These are phyloP conservation scores for Phortica variegata DNA, from an alignment of 1,140 invertebrate genomes.

Conservation along the genomic window DNA sequence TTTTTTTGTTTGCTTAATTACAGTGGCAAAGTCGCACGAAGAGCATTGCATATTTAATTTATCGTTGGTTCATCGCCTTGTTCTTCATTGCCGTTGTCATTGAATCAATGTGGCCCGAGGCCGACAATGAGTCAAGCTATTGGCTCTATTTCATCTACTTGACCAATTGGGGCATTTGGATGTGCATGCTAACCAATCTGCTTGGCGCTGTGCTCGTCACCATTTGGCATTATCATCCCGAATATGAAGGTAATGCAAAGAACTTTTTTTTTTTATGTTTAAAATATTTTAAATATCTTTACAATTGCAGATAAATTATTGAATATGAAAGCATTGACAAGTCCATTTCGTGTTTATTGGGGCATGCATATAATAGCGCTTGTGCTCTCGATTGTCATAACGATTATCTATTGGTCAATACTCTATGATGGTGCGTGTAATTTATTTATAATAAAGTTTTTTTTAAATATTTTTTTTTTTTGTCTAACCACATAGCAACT, in stretches of 20 bases:
- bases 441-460: background rate
- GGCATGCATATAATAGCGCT: conserved; percentile 61
- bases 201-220: conserved; percentile 45
- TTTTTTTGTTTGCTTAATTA: conserved; percentile 22
- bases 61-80: conserved; percentile 62
- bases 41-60: conserved; percentile 60
- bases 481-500: conserved; percentile 24
- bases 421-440: conserved; percentile 60
- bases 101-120: conserved; percentile 56
- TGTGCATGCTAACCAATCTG: conserved; percentile 59
- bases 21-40: conserved; percentile 59
- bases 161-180: conserved; percentile 72
- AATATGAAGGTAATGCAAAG: conserved; percentile 39
- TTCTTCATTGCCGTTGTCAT: conserved; percentile 60
- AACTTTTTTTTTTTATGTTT: background rate
- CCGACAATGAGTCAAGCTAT: conserved; percentile 45
- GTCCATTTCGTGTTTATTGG: conserved; percentile 64
- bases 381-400: conserved; percentile 62
- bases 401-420: conserved; percentile 64
- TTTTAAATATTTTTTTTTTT: background rate
- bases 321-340: conserved; percentile 36
- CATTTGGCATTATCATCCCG: conserved; percentile 49
- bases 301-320: conserved; percentile 44
- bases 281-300: background rate
- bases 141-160: conserved; percentile 66